Percentiles rank a stretch among this genome's conserved stretches.
Conservation (phyloP, 2,113 vertebrate genomes). For the Maccullochella peelii region DNA sequence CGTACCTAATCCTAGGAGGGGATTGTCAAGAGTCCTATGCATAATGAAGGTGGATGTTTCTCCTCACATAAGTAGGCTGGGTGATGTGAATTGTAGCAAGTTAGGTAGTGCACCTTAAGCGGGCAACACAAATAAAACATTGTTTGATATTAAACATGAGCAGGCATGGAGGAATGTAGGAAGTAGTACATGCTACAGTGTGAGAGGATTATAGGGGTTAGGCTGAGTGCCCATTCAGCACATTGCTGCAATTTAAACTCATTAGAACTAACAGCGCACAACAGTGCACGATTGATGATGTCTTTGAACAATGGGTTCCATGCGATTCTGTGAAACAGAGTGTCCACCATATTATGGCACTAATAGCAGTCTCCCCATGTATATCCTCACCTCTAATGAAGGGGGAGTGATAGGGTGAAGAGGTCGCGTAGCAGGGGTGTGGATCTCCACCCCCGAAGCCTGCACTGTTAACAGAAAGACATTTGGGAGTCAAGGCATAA, state of each 20-base stretch:
- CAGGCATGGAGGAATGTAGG: constrained; percentile 39
- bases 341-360: neutral
- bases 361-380: constrained; percentile 10
- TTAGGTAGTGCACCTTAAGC: constrained; percentile 40
- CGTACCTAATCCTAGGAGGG: constrained; percentile 70
- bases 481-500: constrained; percentile 53
- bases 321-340: constrained; percentile 3
- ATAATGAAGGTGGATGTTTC: constrained; percentile 74
- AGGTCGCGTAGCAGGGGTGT: constrained; percentile 43
- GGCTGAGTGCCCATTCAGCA: constrained; percentile 71
- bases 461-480: constrained; percentile 35
- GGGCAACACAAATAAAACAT: constrained; percentile 58
- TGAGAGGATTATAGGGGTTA: constrained; percentile 68
- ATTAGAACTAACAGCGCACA: constrained; percentile 40
- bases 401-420: constrained; percentile 43
- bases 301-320: constrained; percentile 50
- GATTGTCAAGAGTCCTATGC: constrained; percentile 72
- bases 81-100: constrained; percentile 62
- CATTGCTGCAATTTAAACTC: constrained; percentile 51
- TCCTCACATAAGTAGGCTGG: constrained; percentile 57
- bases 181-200: constrained; percentile 32
- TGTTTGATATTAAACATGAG: constrained; percentile 70
- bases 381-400: constrained; percentile 44
- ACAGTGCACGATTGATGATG: constrained; percentile 53
- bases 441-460: constrained; percentile 22